Evolutionary conservation across 2,888 invertebrate genomes (phyloP), one percentile per base, ranked within the genome.

Genomic region (Melolontha melolontha): DNA sequence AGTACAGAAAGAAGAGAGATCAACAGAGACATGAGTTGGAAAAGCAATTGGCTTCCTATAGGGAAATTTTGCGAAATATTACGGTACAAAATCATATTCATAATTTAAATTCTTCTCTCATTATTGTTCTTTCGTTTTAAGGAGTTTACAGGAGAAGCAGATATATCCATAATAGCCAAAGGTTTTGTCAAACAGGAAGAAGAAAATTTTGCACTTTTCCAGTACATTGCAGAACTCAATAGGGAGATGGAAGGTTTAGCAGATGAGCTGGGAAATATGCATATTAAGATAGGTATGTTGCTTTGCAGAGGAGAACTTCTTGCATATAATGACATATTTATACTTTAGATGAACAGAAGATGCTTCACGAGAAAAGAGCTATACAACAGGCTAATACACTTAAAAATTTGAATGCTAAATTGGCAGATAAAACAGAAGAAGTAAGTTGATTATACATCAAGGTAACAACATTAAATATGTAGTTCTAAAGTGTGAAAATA

Each of bases 191-290:
- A 92, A 39, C 90, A 93, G 69, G 96, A 96, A 79, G 94, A 94
- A 75, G 93, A 94, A 80, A 97, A 96, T 84, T 96, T 96, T 81
- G 94, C 96, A 0, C 86, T 95, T 0, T 97, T 96, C 80, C 94
- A 92, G 82, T 96, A 94, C 79, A 93, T 96, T 42, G 96, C 95
- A 79, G 94, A 95, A 79, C 86, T 96, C 67, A 95, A 96, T 81
- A 91, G 90, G 47, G 93, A 95, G 81, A 86, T 94, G 67, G 94
- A 94, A 80, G 86, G 88, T 47, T 80, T 94, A 1, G 90, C 90
- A 73, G 90, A 91, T 72, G 88, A 87, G 63, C 90, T 93, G 0
- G 87, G 87, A 55, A 85, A 87, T 71, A 80, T 93, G 8, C 86
- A 87, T 41, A 80, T 84, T 17, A 89, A 87, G 74, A 92, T 94